These are phyloP conservation scores for Tricholaema leucomelas DNA, from an alignment of 2,113 vertebrate genomes.

Conservation along the genomic window DNA sequence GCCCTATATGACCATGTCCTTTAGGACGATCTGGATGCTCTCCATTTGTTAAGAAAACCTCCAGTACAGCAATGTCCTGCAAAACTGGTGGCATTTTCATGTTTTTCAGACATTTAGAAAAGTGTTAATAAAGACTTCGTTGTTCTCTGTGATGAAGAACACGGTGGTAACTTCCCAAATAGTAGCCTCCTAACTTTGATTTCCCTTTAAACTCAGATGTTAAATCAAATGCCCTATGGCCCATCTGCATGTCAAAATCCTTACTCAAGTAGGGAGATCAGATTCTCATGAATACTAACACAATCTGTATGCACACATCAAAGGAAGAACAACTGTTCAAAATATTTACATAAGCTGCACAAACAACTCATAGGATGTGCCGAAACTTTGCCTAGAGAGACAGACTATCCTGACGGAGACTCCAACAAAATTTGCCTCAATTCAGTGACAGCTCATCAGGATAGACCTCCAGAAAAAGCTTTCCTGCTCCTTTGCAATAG, in stretches of 20 bases:
- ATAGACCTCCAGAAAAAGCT: neutral
- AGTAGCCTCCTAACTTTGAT: neutral
- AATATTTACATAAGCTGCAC: neutral
- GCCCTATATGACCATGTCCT: neutral
- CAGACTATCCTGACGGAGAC: neutral
- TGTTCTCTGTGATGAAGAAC: neutral
- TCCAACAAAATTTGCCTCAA: neutral
- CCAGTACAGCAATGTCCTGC: neutral
- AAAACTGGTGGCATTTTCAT: neutral
- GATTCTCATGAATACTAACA: neutral
- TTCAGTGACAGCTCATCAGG: neutral
- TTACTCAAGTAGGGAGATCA: neutral
- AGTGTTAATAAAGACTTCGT: neutral
- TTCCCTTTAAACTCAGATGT: neutral
- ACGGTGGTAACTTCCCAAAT: neutral
- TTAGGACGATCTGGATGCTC: neutral
- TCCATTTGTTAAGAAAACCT: neutral
- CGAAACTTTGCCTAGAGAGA: neutral
- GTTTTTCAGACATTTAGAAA: constrained; percentile 2
- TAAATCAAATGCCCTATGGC: neutral
- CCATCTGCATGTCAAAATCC: neutral
- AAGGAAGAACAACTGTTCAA: neutral
- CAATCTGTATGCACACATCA: neutral
- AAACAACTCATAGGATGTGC: neutral
- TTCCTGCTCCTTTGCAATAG: neutral